phyloP scores from a whole-genome alignment of 2,113 vertebrate species.

The Numida meleagris region DNA sequence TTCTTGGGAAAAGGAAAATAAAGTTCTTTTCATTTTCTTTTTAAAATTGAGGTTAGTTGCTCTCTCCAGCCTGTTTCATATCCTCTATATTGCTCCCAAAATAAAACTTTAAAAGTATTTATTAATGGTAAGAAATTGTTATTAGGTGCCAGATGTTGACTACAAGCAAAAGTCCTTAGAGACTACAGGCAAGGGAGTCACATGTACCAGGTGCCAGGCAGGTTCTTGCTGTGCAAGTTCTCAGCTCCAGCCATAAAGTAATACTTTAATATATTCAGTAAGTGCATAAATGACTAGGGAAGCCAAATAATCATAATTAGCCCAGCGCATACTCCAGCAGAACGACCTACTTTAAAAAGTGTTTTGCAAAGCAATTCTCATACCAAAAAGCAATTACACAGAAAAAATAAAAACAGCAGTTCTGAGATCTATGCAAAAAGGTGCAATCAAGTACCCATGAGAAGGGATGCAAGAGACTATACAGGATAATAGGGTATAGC shows the following conservation, averaged over 20 bases:
- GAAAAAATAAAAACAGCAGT: neutral
- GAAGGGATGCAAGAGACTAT: neutral
- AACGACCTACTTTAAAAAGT: conserved; percentile 24
- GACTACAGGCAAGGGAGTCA: neutral
- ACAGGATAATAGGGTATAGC: neutral
- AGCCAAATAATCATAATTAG: conserved; percentile 41
- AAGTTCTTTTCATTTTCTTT: neutral
- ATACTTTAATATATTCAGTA: neutral
- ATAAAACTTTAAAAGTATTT: neutral
- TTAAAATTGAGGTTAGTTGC: neutral
- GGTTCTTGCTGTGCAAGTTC: neutral
- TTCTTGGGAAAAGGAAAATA: neutral
- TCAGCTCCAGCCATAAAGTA: neutral
- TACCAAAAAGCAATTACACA: neutral
- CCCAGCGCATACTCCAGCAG: neutral
- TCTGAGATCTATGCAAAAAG: neutral
- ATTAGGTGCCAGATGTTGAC: neutral
- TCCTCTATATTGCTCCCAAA: neutral
- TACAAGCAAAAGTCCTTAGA: neutral
- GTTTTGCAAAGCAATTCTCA: conserved; percentile 26
- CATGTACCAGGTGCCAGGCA: neutral
- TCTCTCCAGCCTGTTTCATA: neutral
- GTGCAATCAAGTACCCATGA: neutral
- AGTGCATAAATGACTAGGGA: conserved; percentile 21
- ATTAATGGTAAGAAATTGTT: neutral